A percentile compares a stretch with the other conserved stretches of the same genome.
phyloP scores from a whole-genome alignment of 2,113 vertebrate genomes.

The Sminthopsis crassicaudata region DNA sequence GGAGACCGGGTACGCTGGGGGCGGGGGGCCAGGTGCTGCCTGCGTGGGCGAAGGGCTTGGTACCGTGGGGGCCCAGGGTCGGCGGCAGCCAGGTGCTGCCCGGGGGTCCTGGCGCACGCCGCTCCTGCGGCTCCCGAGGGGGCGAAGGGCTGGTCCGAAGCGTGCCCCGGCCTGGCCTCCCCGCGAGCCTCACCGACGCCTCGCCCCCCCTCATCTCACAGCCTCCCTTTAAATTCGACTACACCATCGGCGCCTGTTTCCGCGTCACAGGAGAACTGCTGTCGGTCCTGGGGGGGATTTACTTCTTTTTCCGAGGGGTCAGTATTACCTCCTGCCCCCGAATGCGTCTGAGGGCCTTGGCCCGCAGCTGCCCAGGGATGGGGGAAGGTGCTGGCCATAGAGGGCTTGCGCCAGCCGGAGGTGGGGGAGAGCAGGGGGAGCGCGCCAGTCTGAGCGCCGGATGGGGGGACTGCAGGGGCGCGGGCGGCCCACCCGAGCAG shows the following conservation, averaged over 20 bases:
- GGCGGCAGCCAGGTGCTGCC: no score
- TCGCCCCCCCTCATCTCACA: conserved; percentile 76
- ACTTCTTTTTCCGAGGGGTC: conserved; percentile 94
- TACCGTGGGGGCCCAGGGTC: no score
- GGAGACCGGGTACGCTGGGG: conserved; percentile 61
- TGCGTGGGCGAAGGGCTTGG: no score
- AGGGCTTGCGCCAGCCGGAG: neutral
- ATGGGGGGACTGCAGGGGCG: no score
- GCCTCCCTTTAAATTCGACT: conserved; percentile 83
- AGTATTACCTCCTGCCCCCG: conserved; percentile 63
- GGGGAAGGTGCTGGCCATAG: neutral
- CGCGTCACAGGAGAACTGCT: conserved; percentile 88
- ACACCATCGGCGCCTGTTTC: conserved; percentile 82
- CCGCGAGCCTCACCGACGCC: neutral
- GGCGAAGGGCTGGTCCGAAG: neutral
- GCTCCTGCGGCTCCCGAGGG: no score
- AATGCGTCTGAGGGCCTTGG: neutral
- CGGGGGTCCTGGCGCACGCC: no score
- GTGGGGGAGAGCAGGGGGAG: no score
- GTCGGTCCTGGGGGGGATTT: conserved; percentile 86
- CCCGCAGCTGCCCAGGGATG: neutral
- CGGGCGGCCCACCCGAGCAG: no score
- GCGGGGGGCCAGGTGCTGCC: no score
- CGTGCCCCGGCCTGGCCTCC: fast-evolving
- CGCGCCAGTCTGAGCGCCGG: no score